Percentiles rank a stretch among this genome's conserved stretches.
Conservation (phyloP, 64 coral and sea anemone species). For the Trachythela sp. region DNA sequence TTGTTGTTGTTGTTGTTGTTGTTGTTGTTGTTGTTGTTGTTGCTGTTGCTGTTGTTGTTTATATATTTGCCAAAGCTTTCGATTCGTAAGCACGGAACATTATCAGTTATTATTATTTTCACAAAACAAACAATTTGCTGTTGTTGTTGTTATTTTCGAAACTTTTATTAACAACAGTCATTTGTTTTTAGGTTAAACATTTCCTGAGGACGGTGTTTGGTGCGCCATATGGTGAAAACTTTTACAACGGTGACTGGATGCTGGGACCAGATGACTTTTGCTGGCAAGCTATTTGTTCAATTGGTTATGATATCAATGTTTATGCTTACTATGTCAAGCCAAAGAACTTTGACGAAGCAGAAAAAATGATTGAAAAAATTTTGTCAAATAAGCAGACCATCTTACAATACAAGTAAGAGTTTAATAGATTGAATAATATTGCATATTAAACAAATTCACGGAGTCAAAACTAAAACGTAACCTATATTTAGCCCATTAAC, state of each 20-base stretch:
- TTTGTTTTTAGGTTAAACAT: slow-evolving; percentile 49
- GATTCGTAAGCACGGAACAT: no score
- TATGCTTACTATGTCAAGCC: slow-evolving; percentile 59
- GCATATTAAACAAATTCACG: no score
- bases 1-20: no score
- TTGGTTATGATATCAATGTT: slow-evolving; percentile 52
- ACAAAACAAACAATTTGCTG: no score
- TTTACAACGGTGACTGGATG: slow-evolving; percentile 96
- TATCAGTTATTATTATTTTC: no score
- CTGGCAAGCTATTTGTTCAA: slow-evolving; percentile 80
- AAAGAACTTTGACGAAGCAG: slow-evolving; percentile 50
- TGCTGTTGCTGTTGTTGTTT: no score
- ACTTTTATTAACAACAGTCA: no score
- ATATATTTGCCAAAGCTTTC: no score
- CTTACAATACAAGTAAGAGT: slow-evolving; percentile 10
- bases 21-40: no score
- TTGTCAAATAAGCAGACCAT: neutral
- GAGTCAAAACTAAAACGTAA: no score
- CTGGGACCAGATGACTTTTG: slow-evolving; percentile 89
- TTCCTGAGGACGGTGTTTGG: slow-evolving; percentile 86
- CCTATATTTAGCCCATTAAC: no score
- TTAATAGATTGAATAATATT: neutral
- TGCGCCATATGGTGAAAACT: slow-evolving; percentile 85
- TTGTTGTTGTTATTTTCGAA: no score
- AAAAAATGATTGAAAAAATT: neutral